A percentile compares a stretch with the other conserved stretches of the same genome.
phyloP scores from a whole-genome alignment of 2,113 vertebrate species.

The Cyphomyrus discorhynchus region DNA sequence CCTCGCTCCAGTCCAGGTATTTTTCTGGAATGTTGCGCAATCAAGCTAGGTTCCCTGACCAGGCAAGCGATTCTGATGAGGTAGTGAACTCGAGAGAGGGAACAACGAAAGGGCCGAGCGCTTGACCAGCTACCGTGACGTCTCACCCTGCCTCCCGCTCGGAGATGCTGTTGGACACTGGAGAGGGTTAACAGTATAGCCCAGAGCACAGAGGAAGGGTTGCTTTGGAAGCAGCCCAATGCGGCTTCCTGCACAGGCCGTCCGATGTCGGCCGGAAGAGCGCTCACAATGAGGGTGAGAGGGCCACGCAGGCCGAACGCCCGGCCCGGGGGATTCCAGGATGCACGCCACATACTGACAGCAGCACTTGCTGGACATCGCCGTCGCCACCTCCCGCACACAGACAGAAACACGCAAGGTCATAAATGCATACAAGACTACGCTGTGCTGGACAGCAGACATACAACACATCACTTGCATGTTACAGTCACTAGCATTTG shows the following conservation, averaged over 20 bases:
- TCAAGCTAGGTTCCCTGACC: not conserved
- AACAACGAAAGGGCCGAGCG: not conserved
- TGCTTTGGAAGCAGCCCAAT: not conserved
- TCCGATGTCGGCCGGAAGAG: conserved; percentile 9
- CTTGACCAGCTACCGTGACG: not conserved
- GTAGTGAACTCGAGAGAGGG: not conserved
- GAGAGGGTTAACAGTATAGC: conserved; percentile 2
- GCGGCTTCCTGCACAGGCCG: not conserved
- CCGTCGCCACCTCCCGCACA: not conserved
- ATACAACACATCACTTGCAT: not conserved
- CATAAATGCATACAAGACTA: not conserved
- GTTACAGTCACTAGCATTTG: not conserved
- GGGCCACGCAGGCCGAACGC: not conserved
- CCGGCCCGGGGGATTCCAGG: not conserved
- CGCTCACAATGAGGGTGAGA: conserved; percentile 14
- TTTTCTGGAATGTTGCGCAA: not conserved
- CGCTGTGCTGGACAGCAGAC: not conserved
- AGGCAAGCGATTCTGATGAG: not conserved
- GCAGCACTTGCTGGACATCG: not conserved
- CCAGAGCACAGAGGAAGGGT: not conserved
- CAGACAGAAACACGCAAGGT: not conserved
- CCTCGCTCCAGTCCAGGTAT: not conserved
- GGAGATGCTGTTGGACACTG: not conserved
- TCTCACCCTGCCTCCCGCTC: not conserved
- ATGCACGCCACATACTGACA: not conserved